Percentiles rank a stretch among this genome's conserved stretches.
Evolutionary conservation across 2,888 invertebrate species (phyloP).

Genomic region (Nephrotoma appendiculata): DNA sequence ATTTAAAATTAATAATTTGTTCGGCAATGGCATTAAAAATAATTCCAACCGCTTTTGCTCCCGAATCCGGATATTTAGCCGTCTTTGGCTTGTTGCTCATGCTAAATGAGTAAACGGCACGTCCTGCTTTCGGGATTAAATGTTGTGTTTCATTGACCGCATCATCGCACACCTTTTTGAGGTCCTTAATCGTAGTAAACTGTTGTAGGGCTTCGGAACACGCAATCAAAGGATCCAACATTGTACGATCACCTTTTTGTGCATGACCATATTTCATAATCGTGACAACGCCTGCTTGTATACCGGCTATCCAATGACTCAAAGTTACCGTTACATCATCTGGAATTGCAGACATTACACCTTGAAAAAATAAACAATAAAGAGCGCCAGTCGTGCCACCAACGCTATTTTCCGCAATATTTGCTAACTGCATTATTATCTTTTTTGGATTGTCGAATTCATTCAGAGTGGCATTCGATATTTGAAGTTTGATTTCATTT

Average conservation of each 20-base stretch:
- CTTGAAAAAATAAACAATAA: slow-evolving; percentile 60
- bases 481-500: not conserved
- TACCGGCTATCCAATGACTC: slow-evolving; percentile 37
- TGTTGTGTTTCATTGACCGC: not conserved
- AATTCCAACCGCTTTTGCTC: not conserved
- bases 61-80: not conserved
- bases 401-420: slow-evolving; percentile 34
- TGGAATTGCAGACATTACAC: slow-evolving; percentile 39
- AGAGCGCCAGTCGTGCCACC: slow-evolving; percentile 70
- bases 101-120: slow-evolving; percentile 28
- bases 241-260: slow-evolving; percentile 56
- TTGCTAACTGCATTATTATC: not conserved
- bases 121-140: slow-evolving; percentile 22
- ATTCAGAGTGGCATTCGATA: not conserved
- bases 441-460: slow-evolving; percentile 27
- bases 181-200: not conserved
- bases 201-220: slow-evolving; percentile 2
- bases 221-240: slow-evolving; percentile 37
- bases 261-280: slow-evolving; percentile 59
- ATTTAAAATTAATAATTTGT: not conserved
- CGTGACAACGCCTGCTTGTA: slow-evolving; percentile 39
- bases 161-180: not conserved
- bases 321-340: slow-evolving; percentile 8
- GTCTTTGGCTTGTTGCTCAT: not conserved
- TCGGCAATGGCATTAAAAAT: not conserved